phyloP scores from a whole-genome alignment of 2,888 invertebrate genomes.

The Oscheius sp. region DNA sequence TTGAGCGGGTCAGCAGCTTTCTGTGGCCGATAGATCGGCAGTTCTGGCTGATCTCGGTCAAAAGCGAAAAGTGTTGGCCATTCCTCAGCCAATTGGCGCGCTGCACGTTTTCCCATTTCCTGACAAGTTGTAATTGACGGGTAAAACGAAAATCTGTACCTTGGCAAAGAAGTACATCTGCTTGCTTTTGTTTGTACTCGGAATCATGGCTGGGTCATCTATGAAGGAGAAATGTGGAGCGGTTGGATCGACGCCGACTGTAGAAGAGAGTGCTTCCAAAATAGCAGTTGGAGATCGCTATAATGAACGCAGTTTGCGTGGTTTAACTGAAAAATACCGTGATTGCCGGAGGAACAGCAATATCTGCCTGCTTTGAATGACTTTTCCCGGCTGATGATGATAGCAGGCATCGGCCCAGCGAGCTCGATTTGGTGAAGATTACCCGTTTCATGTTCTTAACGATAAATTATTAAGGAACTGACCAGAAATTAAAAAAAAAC shows the following conservation, averaged over 20 bases:
- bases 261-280: slow-evolving; percentile 82
- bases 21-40: slow-evolving; percentile 66
- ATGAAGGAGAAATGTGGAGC: slow-evolving; percentile 89
- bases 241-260: slow-evolving; percentile 84
- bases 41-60: slow-evolving; percentile 70
- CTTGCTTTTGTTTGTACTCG: slow-evolving; percentile 54
- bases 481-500: no score
- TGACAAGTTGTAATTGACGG: slow-evolving; percentile 19
- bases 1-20: slow-evolving; percentile 58
- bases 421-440: neutral
- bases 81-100: slow-evolving; percentile 69
- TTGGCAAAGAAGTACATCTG: slow-evolving; percentile 65
- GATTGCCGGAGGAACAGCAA: slow-evolving; percentile 9
- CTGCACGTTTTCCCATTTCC: slow-evolving; percentile 70
- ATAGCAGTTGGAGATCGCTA: slow-evolving; percentile 86
- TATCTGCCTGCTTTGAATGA: neutral
- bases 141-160: slow-evolving; percentile 31
- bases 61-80: slow-evolving; percentile 73
- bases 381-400: slow-evolving; percentile 17
- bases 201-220: slow-evolving; percentile 83
- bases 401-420: neutral
- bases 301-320: slow-evolving; percentile 23
- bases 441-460: slow-evolving; percentile 6
- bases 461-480: no score
- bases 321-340: neutral